Base-by-base conservation (phyloP, 1,140 invertebrate genomes). In the Orussus abietinus region DNA sequence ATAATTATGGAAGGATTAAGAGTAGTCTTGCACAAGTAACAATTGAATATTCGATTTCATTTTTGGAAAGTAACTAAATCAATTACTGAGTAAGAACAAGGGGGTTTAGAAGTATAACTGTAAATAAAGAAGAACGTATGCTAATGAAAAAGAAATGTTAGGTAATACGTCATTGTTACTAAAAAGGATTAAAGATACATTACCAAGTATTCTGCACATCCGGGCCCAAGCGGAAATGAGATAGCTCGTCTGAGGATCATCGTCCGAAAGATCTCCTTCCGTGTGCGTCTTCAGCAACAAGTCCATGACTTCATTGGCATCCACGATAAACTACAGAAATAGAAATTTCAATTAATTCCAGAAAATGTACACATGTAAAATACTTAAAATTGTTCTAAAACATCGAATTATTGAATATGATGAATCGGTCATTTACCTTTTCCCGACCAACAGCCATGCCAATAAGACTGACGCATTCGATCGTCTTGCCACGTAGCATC, bases 151-250 rank as follows among this genome's bases (percentile, higher is more conserved):
- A 31, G 17, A 28, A 9, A 4, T 1, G 26, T 34, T 47, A n/a
- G n/a, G n/a, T n/a, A n/a, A n/a, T n/a, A n/a, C n/a, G n/a, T n/a
- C n/a, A n/a, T n/a, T n/a, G n/a, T n/a, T n/a, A n/a, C n/a, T n/a
- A n/a, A n/a, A n/a, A n/a, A n/a, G n/a, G n/a, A n/a, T n/a, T n/a
- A n/a, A n/a, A n/a, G n/a, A n/a, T n/a, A n/a, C n/a, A n/a, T 67
- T 75, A 72, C 91, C 94, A 52, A 98, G 77, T 52, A 99, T 93
- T 74, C 96, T 97, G 72, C 97, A 99, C 66, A 99, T 96, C 55
- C 96, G 79, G 0, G 96, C 94, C 97, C 97, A 99, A 0, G 96
- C 95, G 4, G 93, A 94, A 43, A 99, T 98, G 64, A 99, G 84
- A 74, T 98, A 99, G 9, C 92, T 94, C 15, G 94, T 89, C 73